Evolutionary conservation across 2,113 vertebrate species (phyloP).

Genomic region (Trachemys scripta): DNA sequence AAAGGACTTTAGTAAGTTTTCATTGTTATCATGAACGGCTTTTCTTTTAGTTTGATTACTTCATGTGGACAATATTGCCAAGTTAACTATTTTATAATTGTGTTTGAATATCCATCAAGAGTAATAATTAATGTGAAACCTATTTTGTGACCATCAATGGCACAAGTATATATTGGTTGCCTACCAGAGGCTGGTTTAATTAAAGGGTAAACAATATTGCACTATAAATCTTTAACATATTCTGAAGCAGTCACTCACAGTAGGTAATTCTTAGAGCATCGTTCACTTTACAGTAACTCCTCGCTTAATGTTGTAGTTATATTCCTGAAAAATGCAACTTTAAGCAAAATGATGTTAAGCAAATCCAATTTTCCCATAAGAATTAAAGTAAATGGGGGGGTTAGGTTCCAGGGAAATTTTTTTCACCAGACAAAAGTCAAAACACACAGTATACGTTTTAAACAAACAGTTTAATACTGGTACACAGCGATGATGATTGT

Average conservation of each 20-base stretch:
- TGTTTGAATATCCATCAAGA: not conserved
- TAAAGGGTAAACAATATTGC: not conserved
- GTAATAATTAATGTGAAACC: not conserved
- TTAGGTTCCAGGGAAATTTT: too few relatives aligned
- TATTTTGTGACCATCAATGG: not conserved
- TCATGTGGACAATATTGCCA: not conserved
- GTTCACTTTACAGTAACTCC: not conserved
- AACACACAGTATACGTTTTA: too few relatives aligned
- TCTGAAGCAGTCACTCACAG: not conserved
- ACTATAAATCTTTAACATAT: not conserved
- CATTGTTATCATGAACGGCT: not conserved
- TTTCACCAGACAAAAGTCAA: too few relatives aligned
- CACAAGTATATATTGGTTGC: not conserved
- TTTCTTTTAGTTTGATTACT: not conserved
- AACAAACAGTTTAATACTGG: too few relatives aligned
- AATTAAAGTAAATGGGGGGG: too few relatives aligned
- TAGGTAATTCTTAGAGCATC: not conserved
- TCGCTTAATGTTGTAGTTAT: too few relatives aligned
- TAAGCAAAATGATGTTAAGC: too few relatives aligned
- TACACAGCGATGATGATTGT: too few relatives aligned
- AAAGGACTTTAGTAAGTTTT: not conserved
- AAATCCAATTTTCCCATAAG: too few relatives aligned
- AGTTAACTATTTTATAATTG: not conserved
- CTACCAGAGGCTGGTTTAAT: not conserved
- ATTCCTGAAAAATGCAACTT: too few relatives aligned